phyloP scores from a whole-genome alignment of 1,140 invertebrate genomes.

The Pseudobourletiella spinata region DNA sequence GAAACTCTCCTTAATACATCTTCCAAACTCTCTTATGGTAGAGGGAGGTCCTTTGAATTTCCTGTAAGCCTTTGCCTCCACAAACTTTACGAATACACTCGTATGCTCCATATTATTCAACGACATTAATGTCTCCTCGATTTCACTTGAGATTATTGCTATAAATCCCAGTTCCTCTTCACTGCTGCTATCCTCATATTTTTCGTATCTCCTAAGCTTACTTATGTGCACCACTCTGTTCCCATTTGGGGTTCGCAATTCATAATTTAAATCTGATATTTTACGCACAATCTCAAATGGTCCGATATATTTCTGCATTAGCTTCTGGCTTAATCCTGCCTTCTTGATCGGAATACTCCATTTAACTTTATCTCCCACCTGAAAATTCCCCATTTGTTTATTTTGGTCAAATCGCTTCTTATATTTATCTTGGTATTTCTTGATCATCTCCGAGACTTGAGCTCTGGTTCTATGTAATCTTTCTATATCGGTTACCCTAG shows the following conservation, averaged over 20 bases:
- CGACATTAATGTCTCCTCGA: no score
- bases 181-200: no score
- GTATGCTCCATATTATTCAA: no score
- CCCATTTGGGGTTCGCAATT: neutral
- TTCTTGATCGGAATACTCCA: neutral
- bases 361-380: slow-evolving; percentile 1
- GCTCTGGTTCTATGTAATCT: neutral
- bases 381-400: neutral
- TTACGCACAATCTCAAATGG: neutral
- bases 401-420: neutral
- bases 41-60: no score
- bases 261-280: neutral
- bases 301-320: neutral
- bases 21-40: no score
- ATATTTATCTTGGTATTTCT: neutral
- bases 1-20: no score
- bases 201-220: neutral
- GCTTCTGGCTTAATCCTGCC: neutral
- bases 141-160: no score
- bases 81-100: no score
- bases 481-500: neutral
- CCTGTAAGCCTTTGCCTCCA: no score
- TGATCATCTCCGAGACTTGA: neutral
- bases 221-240: neutral
- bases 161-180: no score